phyloP scores from a whole-genome alignment of 2,888 invertebrate genomes.

The Yponomeuta malinellus region DNA sequence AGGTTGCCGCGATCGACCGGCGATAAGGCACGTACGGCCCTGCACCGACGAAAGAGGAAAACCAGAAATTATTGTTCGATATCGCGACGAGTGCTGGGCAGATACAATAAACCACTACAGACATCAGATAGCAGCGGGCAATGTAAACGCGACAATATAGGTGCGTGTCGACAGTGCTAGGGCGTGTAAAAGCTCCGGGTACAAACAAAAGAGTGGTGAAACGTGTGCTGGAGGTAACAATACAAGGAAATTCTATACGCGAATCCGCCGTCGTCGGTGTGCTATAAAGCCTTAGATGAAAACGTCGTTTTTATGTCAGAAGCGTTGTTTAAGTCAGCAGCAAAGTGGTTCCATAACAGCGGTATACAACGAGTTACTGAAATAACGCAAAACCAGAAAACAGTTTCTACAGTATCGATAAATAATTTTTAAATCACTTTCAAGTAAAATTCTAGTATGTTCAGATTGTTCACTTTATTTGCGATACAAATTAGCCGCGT shows the following conservation, averaged over 20 bases:
- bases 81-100: conserved; percentile 18
- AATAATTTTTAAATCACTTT: too few relatives aligned
- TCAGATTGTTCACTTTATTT: too few relatives aligned
- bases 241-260: conserved; percentile 37
- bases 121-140: not conserved
- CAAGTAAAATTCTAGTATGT: too few relatives aligned
- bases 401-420: too few relatives aligned
- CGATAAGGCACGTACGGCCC: conserved; percentile 54
- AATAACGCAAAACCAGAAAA: too few relatives aligned
- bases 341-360: too few relatives aligned
- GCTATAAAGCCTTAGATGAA: not conserved
- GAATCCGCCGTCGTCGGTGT: not conserved
- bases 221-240: conserved; percentile 38
- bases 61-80: conserved; percentile 15
- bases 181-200: not conserved
- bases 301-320: not conserved
- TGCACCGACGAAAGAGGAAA: conserved; percentile 21
- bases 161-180: not conserved
- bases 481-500: too few relatives aligned
- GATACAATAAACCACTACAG: not conserved
- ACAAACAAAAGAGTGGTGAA: conserved; percentile 36
- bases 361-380: too few relatives aligned
- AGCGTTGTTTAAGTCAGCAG: not conserved
- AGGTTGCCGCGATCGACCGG: conserved; percentile 32
- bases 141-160: not conserved